These are phyloP conservation scores for Oenanthe melanoleuca DNA, from an alignment of 2,113 vertebrate genomes.

Conservation along the genomic window DNA sequence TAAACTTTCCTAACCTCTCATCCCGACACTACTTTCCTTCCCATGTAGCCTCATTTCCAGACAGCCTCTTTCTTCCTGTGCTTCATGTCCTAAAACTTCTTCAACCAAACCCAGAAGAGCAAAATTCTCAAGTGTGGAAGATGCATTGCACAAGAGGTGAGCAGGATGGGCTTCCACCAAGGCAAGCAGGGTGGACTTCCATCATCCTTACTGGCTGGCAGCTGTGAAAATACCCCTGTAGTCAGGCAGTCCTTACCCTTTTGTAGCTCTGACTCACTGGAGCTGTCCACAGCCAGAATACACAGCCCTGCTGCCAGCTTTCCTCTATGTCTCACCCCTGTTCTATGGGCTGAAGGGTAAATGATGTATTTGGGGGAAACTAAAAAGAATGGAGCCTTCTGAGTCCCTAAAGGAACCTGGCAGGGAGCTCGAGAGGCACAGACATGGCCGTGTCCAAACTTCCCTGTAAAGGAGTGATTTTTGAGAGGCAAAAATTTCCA, in stretches of 20 bases:
- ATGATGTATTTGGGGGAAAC: not conserved
- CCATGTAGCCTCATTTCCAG: not conserved
- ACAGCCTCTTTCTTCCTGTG: not conserved
- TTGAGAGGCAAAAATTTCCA: conserved; percentile 38
- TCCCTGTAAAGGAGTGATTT: conserved; percentile 11
- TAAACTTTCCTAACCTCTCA: not conserved
- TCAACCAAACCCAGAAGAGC: not conserved
- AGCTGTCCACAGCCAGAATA: conserved; percentile 19
- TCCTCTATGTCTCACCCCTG: not conserved
- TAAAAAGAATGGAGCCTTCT: conserved; percentile 16
- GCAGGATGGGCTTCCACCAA: not conserved
- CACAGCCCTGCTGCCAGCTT: conserved; percentile 1
- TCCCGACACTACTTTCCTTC: not conserved
- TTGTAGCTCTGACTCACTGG: not conserved
- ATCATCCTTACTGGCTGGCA: not conserved
- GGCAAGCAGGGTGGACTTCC: not conserved
- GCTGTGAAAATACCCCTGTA: not conserved
- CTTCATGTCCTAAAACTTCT: not conserved
- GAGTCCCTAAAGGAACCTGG: conserved; percentile 28
- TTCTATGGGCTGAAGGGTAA: not conserved
- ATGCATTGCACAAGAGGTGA: not conserved
- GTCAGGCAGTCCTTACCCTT: not conserved
- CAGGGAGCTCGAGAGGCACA: not conserved
- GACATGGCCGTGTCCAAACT: not conserved
- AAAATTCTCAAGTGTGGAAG: not conserved